Conservation (phyloP, 2,797 vertebrate genomes). For the Triplophysa yarkandensis region DNA sequence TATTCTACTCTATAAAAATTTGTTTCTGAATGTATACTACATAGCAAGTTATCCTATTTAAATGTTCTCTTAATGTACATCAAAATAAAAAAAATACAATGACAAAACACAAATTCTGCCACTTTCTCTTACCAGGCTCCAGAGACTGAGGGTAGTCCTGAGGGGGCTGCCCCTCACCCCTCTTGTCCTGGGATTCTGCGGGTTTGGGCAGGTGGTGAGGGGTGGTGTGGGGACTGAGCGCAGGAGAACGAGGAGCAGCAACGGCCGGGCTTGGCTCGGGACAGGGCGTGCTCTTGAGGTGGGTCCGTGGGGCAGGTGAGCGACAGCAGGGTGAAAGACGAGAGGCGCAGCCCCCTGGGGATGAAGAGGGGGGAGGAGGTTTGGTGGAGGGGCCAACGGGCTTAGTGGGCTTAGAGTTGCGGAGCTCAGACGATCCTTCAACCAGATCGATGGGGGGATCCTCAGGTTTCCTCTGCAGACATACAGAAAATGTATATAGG, state of each 20-base stretch:
- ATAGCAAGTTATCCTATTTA: neutral
- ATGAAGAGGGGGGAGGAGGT: constrained; percentile 70
- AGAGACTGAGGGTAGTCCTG: constrained; percentile 82
- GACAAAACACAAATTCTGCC: neutral
- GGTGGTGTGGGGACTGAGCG: constrained; percentile 82
- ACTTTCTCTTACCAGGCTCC: constrained; percentile 83
- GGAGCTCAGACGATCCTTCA: constrained; percentile 72
- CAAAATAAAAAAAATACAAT: neutral
- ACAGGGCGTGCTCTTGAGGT: constrained; percentile 79
- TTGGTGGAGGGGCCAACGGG: constrained; percentile 81
- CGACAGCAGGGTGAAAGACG: constrained; percentile 89
- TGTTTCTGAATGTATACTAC: constrained; percentile 5
- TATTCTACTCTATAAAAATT: neutral
- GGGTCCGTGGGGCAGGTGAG: constrained; percentile 80
- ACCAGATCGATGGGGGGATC: constrained; percentile 81
- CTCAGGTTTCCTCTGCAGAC: constrained; percentile 83
- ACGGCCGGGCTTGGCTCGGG: constrained; percentile 77
- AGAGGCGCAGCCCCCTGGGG: constrained; percentile 75
- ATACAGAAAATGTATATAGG: constrained; percentile 10
- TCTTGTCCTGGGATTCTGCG: constrained; percentile 77
- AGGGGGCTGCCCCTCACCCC: constrained; percentile 82
- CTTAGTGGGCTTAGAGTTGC: constrained; percentile 82
- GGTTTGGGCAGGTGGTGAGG: constrained; percentile 82
- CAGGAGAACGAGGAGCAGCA: constrained; percentile 80
- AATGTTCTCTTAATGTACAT: neutral